Conservation (phyloP, 2,797 vertebrate species). For the Chelonia mydas region DNA sequence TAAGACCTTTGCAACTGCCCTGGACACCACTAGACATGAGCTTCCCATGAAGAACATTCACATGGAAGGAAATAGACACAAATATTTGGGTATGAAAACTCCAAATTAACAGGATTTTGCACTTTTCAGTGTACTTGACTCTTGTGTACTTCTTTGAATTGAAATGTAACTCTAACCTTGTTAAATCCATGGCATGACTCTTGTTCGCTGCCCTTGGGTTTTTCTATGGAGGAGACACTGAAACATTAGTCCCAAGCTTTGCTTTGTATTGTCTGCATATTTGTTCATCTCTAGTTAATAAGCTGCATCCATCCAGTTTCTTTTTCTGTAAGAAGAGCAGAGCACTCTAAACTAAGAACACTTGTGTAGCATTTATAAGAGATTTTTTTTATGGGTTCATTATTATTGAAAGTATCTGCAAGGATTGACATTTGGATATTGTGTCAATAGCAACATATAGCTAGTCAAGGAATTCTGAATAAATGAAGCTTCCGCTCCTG, state of each 20-base stretch:
- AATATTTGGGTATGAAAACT: constrained; percentile 84
- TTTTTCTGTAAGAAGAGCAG: neutral
- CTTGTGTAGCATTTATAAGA: neutral
- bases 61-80: constrained; percentile 77
- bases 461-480: neutral
- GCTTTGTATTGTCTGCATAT: neutral
- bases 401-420: neutral
- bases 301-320: neutral
- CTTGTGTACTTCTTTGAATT: neutral
- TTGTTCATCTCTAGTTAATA: neutral
- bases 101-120: neutral
- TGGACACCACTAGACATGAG: constrained; percentile 88
- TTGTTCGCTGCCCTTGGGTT: neutral
- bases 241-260: neutral
- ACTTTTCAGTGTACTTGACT: neutral
- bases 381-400: neutral
- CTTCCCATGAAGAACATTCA: constrained; percentile 87
- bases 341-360: neutral
- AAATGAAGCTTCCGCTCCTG: neutral
- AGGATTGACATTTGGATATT: neutral
- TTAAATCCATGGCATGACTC: neutral
- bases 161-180: neutral
- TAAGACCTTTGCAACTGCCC: constrained; percentile 83
- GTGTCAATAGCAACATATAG: neutral
- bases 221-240: neutral